Conservation (phyloP, 1,140 invertebrate species). For the Psilanteris sp. region DNA sequence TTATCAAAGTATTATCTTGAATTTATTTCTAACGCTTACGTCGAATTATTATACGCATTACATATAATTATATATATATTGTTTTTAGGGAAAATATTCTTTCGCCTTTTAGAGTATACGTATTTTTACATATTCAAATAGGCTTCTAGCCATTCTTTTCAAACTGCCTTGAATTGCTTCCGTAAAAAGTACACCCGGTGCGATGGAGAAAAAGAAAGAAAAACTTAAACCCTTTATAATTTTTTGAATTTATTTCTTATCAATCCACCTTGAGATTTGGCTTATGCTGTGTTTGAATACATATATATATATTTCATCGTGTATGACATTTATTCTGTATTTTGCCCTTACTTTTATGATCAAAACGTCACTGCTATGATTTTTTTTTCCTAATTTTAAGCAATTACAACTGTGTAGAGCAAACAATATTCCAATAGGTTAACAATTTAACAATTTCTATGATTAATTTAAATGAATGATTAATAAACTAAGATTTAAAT, state of each 20-base stretch:
- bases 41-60: slow-evolving; percentile 68
- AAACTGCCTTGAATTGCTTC: slow-evolving; percentile 69
- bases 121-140: slow-evolving; percentile 45
- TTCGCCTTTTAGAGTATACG: slow-evolving; percentile 67
- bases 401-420: too few relatives aligned
- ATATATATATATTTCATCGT: slow-evolving; percentile 66
- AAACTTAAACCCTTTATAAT: too few relatives aligned
- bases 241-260: too few relatives aligned
- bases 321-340: slow-evolving; percentile 68
- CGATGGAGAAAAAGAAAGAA: too few relatives aligned
- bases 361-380: slow-evolving; percentile 11
- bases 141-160: slow-evolving; percentile 51
- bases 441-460: neutral
- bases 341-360: slow-evolving; percentile 53
- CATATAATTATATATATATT: too few relatives aligned
- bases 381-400: neutral
- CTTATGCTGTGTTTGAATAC: slow-evolving; percentile 79
- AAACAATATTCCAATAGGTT: slow-evolving; percentile 4
- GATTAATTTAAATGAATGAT: slow-evolving; percentile 67
- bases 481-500: too few relatives aligned
- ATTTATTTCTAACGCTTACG: slow-evolving; percentile 61
- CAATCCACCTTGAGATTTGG: slow-evolving; percentile 69
- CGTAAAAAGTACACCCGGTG: slow-evolving; percentile 55
- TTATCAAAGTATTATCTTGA: slow-evolving; percentile 46
- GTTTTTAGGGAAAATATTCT: slow-evolving; percentile 43